These are phyloP conservation scores for Scomber scombrus DNA, from an alignment of 2,113 vertebrate species.

Conservation along the genomic window DNA sequence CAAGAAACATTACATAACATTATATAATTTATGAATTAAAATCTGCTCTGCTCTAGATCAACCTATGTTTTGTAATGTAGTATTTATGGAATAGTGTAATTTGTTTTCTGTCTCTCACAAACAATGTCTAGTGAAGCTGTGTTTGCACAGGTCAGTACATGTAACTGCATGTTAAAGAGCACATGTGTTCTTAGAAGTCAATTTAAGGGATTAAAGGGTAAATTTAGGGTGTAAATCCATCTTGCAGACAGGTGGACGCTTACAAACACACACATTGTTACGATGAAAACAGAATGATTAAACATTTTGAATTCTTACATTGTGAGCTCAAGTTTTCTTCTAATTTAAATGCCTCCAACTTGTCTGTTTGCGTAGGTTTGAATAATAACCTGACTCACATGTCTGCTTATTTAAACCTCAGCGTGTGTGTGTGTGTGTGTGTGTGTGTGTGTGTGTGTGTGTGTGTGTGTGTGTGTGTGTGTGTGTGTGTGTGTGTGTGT, in stretches of 20 bases:
- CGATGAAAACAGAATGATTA: neutral
- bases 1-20: neutral
- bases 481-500: conserved; percentile 22
- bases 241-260: neutral
- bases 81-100: neutral
- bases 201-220: too few species aligned
- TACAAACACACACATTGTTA: neutral
- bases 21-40: neutral
- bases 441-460: conserved; percentile 22
- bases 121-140: neutral
- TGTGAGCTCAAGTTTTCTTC: neutral
- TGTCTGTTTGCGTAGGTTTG: conserved; percentile 12
- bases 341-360: conserved; percentile 28
- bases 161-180: neutral
- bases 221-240: neutral
- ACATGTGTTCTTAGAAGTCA: neutral
- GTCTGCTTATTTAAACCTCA: conserved; percentile 30
- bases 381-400: conserved; percentile 38
- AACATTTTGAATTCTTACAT: neutral
- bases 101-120: too few species aligned
- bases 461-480: conserved; percentile 22
- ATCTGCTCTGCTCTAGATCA: neutral
- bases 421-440: neutral
- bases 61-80: too few species aligned
- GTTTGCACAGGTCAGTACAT: too few species aligned